phyloP scores from a whole-genome alignment of 2,113 vertebrate species.

The Gila orcuttii region DNA sequence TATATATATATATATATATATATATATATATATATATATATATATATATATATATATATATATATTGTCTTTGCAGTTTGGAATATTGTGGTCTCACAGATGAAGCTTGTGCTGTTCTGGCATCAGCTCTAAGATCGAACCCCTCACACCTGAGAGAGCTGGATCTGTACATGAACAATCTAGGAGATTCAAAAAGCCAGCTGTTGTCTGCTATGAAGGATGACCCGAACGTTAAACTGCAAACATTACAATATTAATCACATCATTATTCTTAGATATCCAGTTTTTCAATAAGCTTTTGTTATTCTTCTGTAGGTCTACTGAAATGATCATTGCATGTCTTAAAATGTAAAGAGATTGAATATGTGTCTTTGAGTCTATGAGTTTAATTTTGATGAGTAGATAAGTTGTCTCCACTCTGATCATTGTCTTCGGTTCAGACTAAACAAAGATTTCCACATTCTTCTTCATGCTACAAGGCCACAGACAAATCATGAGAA shows the following conservation, averaged over 20 bases:
- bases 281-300: not conserved
- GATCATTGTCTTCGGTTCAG: not conserved
- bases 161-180: conserved; percentile 24
- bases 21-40: no score
- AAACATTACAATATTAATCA: not conserved
- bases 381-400: not conserved
- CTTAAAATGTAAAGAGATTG: not conserved
- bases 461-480: not conserved
- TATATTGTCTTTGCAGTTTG: not conserved
- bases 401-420: not conserved
- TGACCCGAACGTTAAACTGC: no score
- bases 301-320: not conserved
- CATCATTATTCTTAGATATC: not conserved
- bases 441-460: not conserved
- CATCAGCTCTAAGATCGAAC: not conserved
- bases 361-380: not conserved
- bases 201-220: not conserved
- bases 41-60: no score
- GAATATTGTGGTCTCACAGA: conserved; percentile 10
- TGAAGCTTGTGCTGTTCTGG: conserved; percentile 23
- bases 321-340: not conserved
- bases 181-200: not conserved
- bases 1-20: not conserved
- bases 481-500: no score
- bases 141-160: conserved; percentile 17